Evolutionary conservation across 2,888 invertebrate species (phyloP).

Genomic region (Melanophora roralis): DNA sequence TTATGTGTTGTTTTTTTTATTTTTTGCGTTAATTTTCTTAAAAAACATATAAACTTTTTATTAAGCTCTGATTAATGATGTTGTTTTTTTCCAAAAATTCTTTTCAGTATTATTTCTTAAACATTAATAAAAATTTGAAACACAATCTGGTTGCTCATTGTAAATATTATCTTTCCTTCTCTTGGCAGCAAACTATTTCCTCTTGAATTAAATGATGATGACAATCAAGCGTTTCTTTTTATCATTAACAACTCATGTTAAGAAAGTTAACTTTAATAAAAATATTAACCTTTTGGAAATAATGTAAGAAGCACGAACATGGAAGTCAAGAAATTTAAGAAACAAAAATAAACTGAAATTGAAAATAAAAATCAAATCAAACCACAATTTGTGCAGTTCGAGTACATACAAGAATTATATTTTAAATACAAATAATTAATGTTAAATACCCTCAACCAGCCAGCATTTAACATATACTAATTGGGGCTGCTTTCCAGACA

Average conservation of each 20-base stretch:
- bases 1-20: neutral
- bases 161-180: neutral
- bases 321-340: neutral
- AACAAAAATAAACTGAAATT: no score
- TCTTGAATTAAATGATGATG: neutral
- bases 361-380: neutral
- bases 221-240: constrained; percentile 28
- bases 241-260: constrained; percentile 44
- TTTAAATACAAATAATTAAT: no score
- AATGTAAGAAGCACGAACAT: neutral
- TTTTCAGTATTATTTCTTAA: neutral
- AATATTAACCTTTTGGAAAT: constrained; percentile 51
- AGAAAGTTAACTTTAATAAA: constrained; percentile 5
- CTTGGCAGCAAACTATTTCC: neutral
- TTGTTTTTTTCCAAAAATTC: neutral
- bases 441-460: neutral
- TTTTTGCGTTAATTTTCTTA: neutral
- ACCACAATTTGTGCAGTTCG: no score
- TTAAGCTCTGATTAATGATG: constrained; percentile 21
- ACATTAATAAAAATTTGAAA: neutral
- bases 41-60: neutral
- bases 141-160: neutral
- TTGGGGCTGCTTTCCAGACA: neutral
- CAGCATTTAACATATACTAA: neutral
- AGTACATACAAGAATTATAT: no score